Percentiles rank a stretch among this genome's conserved stretches.
Conservation (phyloP, 2,888 invertebrate species). For the Lycaena phlaeas region DNA sequence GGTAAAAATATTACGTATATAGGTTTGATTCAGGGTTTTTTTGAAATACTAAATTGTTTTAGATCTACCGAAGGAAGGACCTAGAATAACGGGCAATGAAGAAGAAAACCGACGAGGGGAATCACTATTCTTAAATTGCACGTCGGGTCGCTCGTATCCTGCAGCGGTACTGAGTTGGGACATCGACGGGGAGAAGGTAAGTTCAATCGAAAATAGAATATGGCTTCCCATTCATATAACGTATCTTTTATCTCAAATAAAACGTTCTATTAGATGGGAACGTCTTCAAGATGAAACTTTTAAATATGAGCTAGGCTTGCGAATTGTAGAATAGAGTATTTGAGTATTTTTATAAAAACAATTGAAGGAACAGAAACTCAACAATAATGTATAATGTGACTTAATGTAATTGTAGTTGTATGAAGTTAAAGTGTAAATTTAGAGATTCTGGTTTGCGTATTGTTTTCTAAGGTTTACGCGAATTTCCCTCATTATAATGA, state of each 20-base stretch:
- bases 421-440: too few species aligned
- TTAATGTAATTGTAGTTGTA: too few species aligned
- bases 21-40: too few species aligned
- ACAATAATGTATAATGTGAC: too few species aligned
- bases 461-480: too few species aligned
- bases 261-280: neutral
- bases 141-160: constrained; percentile 83
- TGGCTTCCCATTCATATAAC: constrained; percentile 1
- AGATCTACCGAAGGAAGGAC: constrained; percentile 82
- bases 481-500: too few species aligned
- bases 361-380: too few species aligned
- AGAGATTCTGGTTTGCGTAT: too few species aligned
- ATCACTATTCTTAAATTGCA: constrained; percentile 82
- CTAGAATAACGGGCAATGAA: constrained; percentile 81
- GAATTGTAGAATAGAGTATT: neutral
- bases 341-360: neutral
- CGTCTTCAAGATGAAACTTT: neutral
- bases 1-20: too few species aligned
- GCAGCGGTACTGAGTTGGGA: constrained; percentile 84
- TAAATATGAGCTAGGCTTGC: neutral
- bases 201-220: constrained; percentile 15
- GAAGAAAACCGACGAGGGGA: constrained; percentile 83
- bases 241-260: constrained; percentile 1
- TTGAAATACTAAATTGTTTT: constrained; percentile 19
- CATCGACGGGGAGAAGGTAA: constrained; percentile 83